These are phyloP conservation scores for Octodon degus DNA, from an alignment of 2,113 vertebrate species.

Conservation along the genomic window DNA sequence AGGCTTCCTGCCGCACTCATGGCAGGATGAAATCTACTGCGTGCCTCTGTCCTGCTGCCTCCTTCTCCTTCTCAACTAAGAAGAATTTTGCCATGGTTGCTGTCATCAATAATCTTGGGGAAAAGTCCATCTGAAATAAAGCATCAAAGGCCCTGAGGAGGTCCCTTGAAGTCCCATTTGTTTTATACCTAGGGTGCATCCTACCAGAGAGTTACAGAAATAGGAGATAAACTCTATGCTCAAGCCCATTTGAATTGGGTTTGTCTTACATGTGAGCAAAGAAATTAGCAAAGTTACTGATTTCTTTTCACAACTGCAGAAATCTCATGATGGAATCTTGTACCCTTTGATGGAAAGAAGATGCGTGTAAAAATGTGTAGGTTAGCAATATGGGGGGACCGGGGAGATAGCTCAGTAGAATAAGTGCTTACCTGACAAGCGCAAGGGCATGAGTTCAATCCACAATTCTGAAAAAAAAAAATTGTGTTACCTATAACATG, in stretches of 20 bases:
- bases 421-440: too few species aligned
- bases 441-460: too few species aligned
- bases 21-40: not conserved
- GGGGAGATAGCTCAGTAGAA: too few species aligned
- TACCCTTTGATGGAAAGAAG: not conserved
- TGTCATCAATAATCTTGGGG: not conserved
- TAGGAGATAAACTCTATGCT: not conserved
- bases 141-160: not conserved
- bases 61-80: not conserved
- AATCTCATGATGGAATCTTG: not conserved
- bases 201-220: not conserved
- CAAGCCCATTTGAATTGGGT: not conserved
- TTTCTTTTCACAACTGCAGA: not conserved
- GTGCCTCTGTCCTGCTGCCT: not conserved
- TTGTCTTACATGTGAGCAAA: not conserved
- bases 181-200: fast-evolving
- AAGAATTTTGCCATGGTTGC: not conserved
- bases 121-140: not conserved
- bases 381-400: not conserved
- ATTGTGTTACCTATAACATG: not conserved
- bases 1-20: not conserved
- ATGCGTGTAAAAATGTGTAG: not conserved
- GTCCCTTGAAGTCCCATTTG: fast-evolving
- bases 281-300: not conserved
- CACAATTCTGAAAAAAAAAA: too few species aligned